Conservation (phyloP, 2,888 invertebrate genomes). For the Amorpha juglandis region DNA sequence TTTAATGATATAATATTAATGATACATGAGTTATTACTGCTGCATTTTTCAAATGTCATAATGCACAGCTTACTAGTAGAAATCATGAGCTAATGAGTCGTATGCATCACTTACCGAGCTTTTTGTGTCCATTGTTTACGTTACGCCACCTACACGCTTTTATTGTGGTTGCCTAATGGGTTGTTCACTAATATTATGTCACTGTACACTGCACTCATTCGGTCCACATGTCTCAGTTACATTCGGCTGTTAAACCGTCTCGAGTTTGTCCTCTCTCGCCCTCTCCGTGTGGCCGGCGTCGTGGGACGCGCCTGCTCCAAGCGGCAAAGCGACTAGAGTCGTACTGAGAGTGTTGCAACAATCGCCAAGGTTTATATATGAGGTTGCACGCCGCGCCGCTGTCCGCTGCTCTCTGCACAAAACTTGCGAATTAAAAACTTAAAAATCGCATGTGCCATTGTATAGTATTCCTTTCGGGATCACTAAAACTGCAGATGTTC, state of each 20-base stretch:
- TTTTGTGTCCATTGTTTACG: conserved; percentile 76
- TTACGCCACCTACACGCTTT: conserved; percentile 58
- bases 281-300: conserved; percentile 82
- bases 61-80: background rate
- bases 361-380: conserved; percentile 81
- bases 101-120: conserved; percentile 71
- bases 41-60: background rate
- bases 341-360: conserved; percentile 83
- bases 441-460: background rate
- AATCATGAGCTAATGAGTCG: conserved; percentile 43
- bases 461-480: background rate
- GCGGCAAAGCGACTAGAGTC: conserved; percentile 85
- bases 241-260: conserved; percentile 58
- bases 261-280: conserved; percentile 79
- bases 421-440: conserved; percentile 43
- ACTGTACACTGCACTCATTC: conserved; percentile 81
- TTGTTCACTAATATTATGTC: conserved; percentile 74
- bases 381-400: conserved; percentile 67
- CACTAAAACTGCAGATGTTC: background rate
- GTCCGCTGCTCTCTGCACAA: conserved; percentile 55
- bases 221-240: conserved; percentile 74
- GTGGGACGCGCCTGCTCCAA: conserved; percentile 77
- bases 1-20: background rate
- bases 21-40: background rate
- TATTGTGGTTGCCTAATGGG: conserved; percentile 53